Evolutionary conservation across 2,888 invertebrate species (phyloP).

Genomic region (Lepas anatifera): DNA sequence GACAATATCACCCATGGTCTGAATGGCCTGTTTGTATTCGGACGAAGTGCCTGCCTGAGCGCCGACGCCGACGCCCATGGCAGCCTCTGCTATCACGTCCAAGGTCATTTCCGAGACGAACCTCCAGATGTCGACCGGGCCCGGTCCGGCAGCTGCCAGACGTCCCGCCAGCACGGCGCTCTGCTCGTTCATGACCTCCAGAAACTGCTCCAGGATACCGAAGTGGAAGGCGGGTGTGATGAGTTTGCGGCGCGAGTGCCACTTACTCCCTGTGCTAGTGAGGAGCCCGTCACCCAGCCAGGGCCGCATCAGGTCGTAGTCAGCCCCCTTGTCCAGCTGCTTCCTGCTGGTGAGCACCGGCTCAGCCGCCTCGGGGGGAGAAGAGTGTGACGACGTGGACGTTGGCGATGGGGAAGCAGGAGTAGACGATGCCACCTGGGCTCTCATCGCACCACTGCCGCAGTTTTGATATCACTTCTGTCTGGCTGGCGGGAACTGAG

Average conservation of each 20-base stretch:
- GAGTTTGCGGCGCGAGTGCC: constrained; percentile 54
- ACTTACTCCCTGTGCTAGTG: constrained; percentile 47
- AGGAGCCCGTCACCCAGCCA: constrained; percentile 47
- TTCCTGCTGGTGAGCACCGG: neutral
- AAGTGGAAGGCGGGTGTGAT: constrained; percentile 65
- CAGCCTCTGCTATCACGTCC: constrained; percentile 60
- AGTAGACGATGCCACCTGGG: neutral
- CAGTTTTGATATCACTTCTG: neutral
- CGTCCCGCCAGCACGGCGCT: constrained; percentile 44
- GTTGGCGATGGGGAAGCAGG: neutral
- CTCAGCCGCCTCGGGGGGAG: neutral
- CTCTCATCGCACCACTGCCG: neutral
- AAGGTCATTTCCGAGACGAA: constrained; percentile 48
- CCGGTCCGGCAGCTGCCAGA: constrained; percentile 35
- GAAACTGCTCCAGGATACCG: too few species aligned
- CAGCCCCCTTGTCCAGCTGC: constrained; percentile 36
- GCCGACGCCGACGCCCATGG: constrained; percentile 64
- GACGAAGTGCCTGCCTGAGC: constrained; percentile 43
- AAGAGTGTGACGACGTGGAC: too few species aligned
- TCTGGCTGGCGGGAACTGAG: neutral
- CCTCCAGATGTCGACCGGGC: constrained; percentile 47
- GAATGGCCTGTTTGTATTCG: constrained; percentile 47
- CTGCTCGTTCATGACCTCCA: too few species aligned
- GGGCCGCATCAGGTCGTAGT: constrained; percentile 43
- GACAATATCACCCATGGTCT: constrained; percentile 30